Base-by-base conservation (phyloP, 2,797 vertebrate species). In the Girardinus metallicus region DNA sequence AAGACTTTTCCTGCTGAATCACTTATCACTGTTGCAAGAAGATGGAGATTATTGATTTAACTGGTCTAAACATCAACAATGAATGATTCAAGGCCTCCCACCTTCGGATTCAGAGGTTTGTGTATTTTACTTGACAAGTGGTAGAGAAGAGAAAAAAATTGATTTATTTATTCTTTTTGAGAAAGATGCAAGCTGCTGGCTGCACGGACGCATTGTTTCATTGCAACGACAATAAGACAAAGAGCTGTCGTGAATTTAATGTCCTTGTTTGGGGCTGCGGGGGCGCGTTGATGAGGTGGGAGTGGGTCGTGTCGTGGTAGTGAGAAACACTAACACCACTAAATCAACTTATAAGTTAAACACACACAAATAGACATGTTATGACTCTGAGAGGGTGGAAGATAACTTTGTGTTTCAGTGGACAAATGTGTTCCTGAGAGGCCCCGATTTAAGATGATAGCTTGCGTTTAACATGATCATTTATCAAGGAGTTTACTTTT, bases 41-140 rank as follows among this genome's bases (percentile, higher is more conserved):
- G 89, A 87, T 82, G 80, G 73, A 86, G 84, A 92, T 93, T 94
- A 93, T 93, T 93, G 93, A 93, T 92, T 93, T 92, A 92, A 94
- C 92, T 89, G 91, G 90, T 89, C 90, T 88, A 91, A 92, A 94
- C 91, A 92, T 95, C 91, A 93, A 90, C 88, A 85, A 81, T 80
- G 75, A 88, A 80, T 86, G 88, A 93, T 88, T 87, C 86, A 91
- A 90, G 31, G 73, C 70, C 75, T 43, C 39, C 39, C 31, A 77
- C 15, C 68, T 77, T 77, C 64, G 77, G 71, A 66, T 49, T 57
- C 72, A 43, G 55, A 83, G 77, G 80, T 90, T 83, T 92, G 91
- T 93, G 86, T 93, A 83, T 93, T 93, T 94, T 89, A 82, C 89
- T 88, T 83, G 75, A 89, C 83, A 1, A 0, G 73, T 78, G 78